Evolutionary conservation across 2,113 vertebrate species (phyloP).

Genomic region (Laterallus jamaicensis): DNA sequence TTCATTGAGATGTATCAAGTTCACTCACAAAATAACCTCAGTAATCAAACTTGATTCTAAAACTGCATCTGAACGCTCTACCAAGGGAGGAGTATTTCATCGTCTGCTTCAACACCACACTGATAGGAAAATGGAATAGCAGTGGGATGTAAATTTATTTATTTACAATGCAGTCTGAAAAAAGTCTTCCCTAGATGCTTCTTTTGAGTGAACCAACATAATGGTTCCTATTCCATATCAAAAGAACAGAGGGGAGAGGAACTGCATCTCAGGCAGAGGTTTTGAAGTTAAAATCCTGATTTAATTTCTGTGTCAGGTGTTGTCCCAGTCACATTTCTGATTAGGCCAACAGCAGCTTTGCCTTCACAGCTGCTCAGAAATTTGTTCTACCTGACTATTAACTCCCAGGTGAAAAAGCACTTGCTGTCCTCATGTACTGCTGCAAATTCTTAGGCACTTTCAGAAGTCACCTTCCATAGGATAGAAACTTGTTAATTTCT

Average conservation of each 20-base stretch:
- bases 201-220: background rate
- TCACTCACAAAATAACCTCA: background rate
- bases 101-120: background rate
- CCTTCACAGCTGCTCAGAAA: background rate
- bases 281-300: background rate
- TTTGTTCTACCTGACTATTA: background rate
- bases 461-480: background rate
- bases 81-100: background rate
- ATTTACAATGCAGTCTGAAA: background rate
- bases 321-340: background rate
- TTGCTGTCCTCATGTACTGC: background rate
- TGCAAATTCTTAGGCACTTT: background rate
- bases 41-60: background rate
- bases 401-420: background rate
- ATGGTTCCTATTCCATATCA: background rate
- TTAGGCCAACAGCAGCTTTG: background rate
- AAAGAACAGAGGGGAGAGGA: background rate
- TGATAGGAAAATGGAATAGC: background rate
- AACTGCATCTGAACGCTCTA: background rate
- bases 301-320: background rate
- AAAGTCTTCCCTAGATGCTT: background rate
- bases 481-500: background rate
- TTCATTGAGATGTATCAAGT: background rate
- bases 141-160: background rate
- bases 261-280: background rate